Base-by-base conservation (phyloP, 2,888 invertebrate species). In the Perithous albicinctus region DNA sequence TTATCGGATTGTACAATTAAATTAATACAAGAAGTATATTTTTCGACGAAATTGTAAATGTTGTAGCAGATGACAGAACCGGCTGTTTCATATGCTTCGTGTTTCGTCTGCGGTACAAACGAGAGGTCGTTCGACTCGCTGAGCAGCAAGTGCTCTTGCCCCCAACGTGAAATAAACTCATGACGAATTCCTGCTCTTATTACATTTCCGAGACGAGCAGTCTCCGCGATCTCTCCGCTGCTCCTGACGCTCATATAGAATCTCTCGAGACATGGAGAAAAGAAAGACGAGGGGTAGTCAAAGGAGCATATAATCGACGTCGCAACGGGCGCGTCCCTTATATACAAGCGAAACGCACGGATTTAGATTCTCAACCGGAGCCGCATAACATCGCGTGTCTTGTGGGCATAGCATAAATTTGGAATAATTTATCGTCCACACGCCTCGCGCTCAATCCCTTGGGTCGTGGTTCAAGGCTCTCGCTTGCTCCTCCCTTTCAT, bases 361-460 rank as follows among this genome's bases (percentile, higher is more conserved):
- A 81, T 81, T 81, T 81, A 81, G 81, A 77, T 67, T 80, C 48
- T n/a, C 59, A 66, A 77, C 76, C 32, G 26, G 66, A 15, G 41
- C 23, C 5, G 10, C 18, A 15, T 38, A 38, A 46, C 78, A 23
- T 70, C 64, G 59, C 72, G 61, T 10, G 38, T 12, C 26, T 32
- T 56, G n/a, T n/a, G 32, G 63, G 12, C 29, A 18, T 51, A 56
- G 15, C 72, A 81, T 69, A 69, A 81, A 73, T 81, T 77, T 73
- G 43, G 18, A 73, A 64, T 72, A 69, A 80, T 67, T 81, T 77
- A 63, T 56, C 48, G 67, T 67, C 32, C 6, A 15, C 32, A 15
- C 32, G 66, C 29, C 8, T 26, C 43, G 64, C 43, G 43, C 26
- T 12, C 26, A n/a, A 64, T n/a, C 26, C n/a, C 61, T 26, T 4